Evolutionary conservation across 2,113 vertebrate species (phyloP).

Genomic region (Vimba vimba): DNA sequence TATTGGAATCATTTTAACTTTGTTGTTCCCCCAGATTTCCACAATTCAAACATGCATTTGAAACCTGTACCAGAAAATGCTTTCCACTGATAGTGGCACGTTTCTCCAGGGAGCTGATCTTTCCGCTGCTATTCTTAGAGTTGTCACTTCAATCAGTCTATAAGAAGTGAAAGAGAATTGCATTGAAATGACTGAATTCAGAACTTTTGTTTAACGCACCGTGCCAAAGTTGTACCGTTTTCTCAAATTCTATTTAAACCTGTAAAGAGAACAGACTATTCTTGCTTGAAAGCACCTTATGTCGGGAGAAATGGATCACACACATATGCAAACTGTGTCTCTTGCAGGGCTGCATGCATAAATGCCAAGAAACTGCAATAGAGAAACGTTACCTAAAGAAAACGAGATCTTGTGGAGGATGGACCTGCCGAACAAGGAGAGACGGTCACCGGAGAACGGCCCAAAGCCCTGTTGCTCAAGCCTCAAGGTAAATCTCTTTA

Average conservation of each 20-base stretch:
- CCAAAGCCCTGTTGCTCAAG: conserved; percentile 65
- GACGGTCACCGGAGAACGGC: conserved; percentile 56
- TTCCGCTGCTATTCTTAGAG: conserved; percentile 14
- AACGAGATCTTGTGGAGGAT: conserved; percentile 60
- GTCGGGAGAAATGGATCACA: background rate
- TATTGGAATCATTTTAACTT: background rate
- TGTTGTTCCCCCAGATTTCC: background rate
- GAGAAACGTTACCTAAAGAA: conserved; percentile 45
- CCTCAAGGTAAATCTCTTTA: conserved; percentile 71
- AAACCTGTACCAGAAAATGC: background rate
- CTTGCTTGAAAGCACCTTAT: background rate
- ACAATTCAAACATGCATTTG: background rate
- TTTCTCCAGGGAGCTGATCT: conserved; percentile 35
- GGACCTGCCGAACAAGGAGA: conserved; percentile 57
- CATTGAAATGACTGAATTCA: background rate
- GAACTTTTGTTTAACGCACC: background rate
- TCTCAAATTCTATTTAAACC: background rate
- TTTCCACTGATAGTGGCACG: background rate
- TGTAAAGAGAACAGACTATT: background rate
- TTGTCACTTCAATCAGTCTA: conserved; percentile 24
- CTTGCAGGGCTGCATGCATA: conserved; percentile 57
- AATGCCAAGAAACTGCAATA: conserved; percentile 56
- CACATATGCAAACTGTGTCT: conserved; percentile 29
- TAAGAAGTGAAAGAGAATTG: conserved; percentile 4
- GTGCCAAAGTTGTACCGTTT: background rate